Conservation (phyloP, 2,113 vertebrate species). For the Labeo catla region DNA sequence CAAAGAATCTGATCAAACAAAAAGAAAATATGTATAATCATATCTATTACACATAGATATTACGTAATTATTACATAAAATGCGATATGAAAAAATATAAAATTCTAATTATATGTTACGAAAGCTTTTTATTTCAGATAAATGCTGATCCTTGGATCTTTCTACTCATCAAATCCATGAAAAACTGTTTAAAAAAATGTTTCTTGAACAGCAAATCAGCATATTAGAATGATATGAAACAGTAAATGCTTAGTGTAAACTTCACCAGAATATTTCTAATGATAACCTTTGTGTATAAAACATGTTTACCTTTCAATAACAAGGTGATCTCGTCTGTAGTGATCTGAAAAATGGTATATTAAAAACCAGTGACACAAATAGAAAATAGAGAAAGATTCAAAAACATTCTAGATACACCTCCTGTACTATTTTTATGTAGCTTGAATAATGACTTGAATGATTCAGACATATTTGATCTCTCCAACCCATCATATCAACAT, state of each 20-base stretch:
- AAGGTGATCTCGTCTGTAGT: constrained; percentile 77
- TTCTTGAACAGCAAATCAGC: no score
- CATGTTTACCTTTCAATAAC: constrained; percentile 84
- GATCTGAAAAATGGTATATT: constrained; percentile 73
- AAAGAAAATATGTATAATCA: not conserved
- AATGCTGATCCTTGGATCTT: no score
- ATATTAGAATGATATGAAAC: no score
- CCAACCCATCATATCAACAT: not conserved
- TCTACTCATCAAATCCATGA: no score
- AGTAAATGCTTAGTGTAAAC: not conserved
- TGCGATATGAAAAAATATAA: not conserved
- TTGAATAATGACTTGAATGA: not conserved
- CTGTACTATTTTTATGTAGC: not conserved
- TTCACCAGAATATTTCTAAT: not conserved
- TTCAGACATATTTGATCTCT: not conserved
- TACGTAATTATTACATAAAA: not conserved
- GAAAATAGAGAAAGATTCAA: not conserved
- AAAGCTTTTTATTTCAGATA: no score
- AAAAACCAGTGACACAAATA: constrained; percentile 45
- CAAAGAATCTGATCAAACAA: constrained; percentile 13
- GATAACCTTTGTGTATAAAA: not conserved
- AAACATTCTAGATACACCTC: not conserved
- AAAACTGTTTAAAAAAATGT: no score
- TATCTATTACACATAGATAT: not conserved
- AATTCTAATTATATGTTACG: no score